Evolutionary conservation across 2,888 invertebrate genomes (phyloP), one percentile per base, ranked within the genome.

Genomic region (Nemurella pictetii): DNA sequence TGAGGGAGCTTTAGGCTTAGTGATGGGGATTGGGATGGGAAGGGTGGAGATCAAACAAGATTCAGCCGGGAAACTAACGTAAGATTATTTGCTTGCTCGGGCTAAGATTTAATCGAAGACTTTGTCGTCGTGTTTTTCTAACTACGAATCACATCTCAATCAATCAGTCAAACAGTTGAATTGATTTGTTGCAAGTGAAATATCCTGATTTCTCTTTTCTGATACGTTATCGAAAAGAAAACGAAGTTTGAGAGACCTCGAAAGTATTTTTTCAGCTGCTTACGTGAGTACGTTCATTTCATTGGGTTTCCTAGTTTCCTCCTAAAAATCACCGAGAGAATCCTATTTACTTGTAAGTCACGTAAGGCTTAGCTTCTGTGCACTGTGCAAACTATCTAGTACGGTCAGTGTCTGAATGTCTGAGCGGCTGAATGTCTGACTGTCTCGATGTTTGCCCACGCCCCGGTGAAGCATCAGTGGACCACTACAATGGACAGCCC

Each of bases 31-130:
- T 9, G 77, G 77, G 27, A 27, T 25, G 28, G 77, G 35, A 81
- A n/a, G 80, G 26, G 80, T 30, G 80, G 32, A 81, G 35, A 35
- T 81, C 80, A 81, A 81, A 81, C 35, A 81, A 81, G 80, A 81
- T 35, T 35, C 32, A 35, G 27, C 12, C 5, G 27, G 28, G 25
- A 75, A 75, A 9, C 75, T 26, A 75, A 28, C 28, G 75, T 25
- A 75, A 75, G 75, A 75, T 75, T 75, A 75, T 75, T 75, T 28
- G 75, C 26, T 3, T 26, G 25, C 9, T 26, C 25, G 26, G 26
- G 26, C 28, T 27, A 75, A 26, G 75, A 75, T 27, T 75, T 75
- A 9, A 75, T 75, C 75, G 12, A 7, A 27, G 26, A 9, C 28
- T 75, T 75, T 75, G 75, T 27, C 0, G 75, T 7, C 74, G 74